A percentile compares a stretch with the other conserved stretches of the same genome.
phyloP scores from a whole-genome alignment of 2,797 vertebrate genomes.

The Periophthalmus magnuspinnatus region DNA sequence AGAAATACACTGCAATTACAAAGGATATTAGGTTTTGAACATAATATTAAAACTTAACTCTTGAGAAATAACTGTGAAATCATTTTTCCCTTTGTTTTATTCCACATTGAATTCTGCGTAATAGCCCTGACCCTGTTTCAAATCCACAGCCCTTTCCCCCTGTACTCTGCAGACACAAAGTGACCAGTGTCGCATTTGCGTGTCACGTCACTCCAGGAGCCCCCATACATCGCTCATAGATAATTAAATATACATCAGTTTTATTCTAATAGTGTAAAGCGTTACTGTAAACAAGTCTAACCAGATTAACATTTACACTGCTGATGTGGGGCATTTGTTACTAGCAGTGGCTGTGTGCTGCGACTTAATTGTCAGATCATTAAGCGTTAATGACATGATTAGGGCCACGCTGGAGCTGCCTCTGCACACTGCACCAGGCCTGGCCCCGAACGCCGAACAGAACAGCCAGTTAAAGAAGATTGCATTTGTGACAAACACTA shows the following conservation, averaged over 20 bases:
- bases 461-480: constrained; percentile 71
- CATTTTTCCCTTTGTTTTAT: too few relatives aligned
- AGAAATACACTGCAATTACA: too few relatives aligned
- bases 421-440: constrained; percentile 41
- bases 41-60: too few relatives aligned
- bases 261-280: constrained; percentile 53
- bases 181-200: constrained; percentile 13
- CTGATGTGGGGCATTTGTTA: constrained; percentile 55
- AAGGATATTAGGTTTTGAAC: too few relatives aligned
- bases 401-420: constrained; percentile 48
- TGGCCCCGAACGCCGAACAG: constrained; percentile 55
- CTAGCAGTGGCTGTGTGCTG: constrained; percentile 31
- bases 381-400: constrained; percentile 70
- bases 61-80: too few relatives aligned
- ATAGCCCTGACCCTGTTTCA: not conserved
- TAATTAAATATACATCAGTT: constrained; percentile 50
- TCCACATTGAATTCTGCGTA: too few relatives aligned
- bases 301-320: constrained; percentile 64
- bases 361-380: constrained; percentile 68
- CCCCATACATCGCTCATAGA: constrained; percentile 46
- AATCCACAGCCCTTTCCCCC: not conserved
- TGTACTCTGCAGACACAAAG: constrained; percentile 7
- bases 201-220: constrained; percentile 32
- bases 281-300: constrained; percentile 67
- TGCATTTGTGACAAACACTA: constrained; percentile 79